Percentiles rank a stretch among this genome's conserved stretches.
These are phyloP conservation scores for Rhea pennata DNA, from an alignment of 2,113 vertebrate species.

Conservation along the genomic window DNA sequence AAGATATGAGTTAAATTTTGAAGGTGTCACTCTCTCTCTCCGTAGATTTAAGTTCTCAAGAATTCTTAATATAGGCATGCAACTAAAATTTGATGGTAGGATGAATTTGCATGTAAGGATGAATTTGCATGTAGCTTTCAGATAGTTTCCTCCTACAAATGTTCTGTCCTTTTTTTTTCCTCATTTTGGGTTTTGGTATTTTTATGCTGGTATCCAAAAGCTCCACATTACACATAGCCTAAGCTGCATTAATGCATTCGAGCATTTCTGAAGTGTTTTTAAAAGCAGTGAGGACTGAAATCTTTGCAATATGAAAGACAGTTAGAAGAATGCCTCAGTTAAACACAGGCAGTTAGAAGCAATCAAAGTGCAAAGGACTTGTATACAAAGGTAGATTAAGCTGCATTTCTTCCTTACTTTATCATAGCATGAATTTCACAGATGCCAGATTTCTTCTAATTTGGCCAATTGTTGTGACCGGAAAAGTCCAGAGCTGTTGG, in stretches of 20 bases:
- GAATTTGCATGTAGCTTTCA: neutral
- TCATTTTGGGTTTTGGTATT: neutral
- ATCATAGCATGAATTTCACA: neutral
- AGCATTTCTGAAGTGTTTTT: neutral
- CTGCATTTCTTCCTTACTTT: neutral
- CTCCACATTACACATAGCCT: neutral
- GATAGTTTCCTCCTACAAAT: neutral
- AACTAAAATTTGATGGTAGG: neutral
- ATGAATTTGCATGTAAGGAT: neutral
- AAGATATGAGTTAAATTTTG: neutral
- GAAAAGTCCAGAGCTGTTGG: neutral
- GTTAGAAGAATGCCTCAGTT: neutral
- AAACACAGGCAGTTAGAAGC: neutral
- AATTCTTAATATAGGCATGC: neutral
- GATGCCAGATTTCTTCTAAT: neutral
- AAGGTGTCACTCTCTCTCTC: neutral
- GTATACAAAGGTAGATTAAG: neutral
- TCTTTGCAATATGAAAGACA: neutral
- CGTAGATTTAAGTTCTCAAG: neutral
- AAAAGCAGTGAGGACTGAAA: neutral
- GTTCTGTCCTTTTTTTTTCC: neutral
- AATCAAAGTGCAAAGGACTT: neutral
- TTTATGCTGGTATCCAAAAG: neutral
- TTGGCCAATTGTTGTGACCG: neutral
- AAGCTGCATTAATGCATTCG: neutral